Base-by-base conservation (phyloP, 2,113 vertebrate genomes). In the Pluvianellus socialis region DNA sequence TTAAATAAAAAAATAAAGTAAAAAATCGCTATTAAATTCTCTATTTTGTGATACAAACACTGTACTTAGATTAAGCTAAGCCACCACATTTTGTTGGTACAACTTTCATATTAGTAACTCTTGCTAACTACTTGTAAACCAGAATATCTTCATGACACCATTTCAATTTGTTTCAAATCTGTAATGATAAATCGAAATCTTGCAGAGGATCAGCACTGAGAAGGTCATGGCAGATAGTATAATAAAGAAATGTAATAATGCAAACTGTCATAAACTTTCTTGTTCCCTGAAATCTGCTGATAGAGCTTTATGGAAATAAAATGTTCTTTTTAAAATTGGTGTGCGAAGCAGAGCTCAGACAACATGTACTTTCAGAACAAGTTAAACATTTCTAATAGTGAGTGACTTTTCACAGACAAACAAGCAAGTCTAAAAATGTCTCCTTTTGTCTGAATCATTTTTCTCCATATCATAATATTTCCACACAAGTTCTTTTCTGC, bases 261-360 rank as follows among this genome's bases (percentile, higher is more conserved):
- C 28, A 63, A 93, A 77, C 55, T 66, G 53, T 80, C 82, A 83
- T 62, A 87, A 85, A 66, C 23, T 27, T 50, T 88, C 59, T 42
- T 50, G 7, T 80, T 90, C 61, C 50, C 47, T 81, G 45, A 79
- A 92, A 91, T 81, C 49, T 38, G 55, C 63, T 93, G 86, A 80
- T 49, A 22, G 9, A 77, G 45, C 38, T 83, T 88, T 33, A 55
- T 71, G 58, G 45, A 96, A 75, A 82, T 49, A n/a, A 70, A 80
- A 80, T 12, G 2, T 55, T 94, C 15, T 44, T 26, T 71, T 68
- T 52, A 70, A 62, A 44, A 71, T 73, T 11, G 12, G 12, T 66
- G 26, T 56, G 22, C 0, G 0, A 30, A 88, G 14, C 42, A 67
- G 28, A 88, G 30, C 42, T 77, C 23, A 63, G 44, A 87, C 59